Percentiles rank a stretch among this genome's conserved stretches.
phyloP scores from a whole-genome alignment of 2,113 vertebrate species.

The Muscicapa adusta region DNA sequence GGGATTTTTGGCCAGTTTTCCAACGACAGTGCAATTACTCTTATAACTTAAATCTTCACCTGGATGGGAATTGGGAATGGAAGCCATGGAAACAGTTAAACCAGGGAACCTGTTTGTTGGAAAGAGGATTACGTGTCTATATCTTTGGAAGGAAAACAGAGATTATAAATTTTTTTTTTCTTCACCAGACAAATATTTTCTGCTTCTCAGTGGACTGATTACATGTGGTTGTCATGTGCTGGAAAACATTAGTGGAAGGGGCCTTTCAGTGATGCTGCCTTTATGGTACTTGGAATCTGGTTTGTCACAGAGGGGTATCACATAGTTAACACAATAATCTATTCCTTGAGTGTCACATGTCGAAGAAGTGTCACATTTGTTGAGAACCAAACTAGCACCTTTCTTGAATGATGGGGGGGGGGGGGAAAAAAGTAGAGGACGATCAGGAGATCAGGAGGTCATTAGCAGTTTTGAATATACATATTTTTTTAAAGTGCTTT shows the following conservation, averaged over 20 bases:
- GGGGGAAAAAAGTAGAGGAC: background rate
- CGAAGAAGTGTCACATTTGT: background rate
- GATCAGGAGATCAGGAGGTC: background rate
- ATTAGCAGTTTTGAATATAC: background rate
- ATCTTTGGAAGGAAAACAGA: background rate
- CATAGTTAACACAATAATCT: background rate
- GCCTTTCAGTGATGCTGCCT: background rate
- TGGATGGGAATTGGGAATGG: rapidly evolving
- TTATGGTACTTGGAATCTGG: background rate
- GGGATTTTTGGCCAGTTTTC: background rate
- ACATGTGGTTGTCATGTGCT: background rate
- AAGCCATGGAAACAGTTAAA: background rate
- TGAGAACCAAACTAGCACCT: background rate
- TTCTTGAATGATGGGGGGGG: background rate
- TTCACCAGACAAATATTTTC: background rate
- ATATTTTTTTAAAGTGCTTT: background rate
- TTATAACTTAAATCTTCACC: background rate
- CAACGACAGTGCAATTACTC: background rate
- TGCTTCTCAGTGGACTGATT: background rate
- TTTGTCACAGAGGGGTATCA: background rate
- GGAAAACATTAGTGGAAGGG: background rate
- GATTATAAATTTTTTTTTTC: background rate
- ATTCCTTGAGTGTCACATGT: background rate
- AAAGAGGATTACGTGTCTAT: background rate
- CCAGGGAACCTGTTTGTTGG: background rate